A percentile compares a stretch with the other conserved stretches of the same genome.
Evolutionary conservation across 2,888 invertebrate genomes (phyloP).

Genomic region (Monopis laevigella): DNA sequence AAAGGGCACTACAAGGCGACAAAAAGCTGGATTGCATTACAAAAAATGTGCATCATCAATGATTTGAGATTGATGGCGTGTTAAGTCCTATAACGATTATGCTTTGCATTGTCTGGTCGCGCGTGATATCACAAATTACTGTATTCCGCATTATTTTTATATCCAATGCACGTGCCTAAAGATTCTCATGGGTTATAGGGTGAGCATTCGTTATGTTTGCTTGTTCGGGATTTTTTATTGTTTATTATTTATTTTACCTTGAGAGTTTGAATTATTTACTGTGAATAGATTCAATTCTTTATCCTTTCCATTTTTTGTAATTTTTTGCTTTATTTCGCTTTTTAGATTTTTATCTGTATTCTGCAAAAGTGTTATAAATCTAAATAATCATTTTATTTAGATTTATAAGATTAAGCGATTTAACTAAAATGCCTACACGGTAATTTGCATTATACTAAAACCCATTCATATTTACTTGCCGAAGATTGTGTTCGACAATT

Average conservation of each 20-base stretch:
- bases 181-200: background rate
- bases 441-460: no score
- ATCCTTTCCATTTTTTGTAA: background rate
- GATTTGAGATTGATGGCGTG: no score
- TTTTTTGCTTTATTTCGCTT: background rate
- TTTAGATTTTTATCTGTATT: background rate
- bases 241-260: background rate
- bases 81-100: no score
- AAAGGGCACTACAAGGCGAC: no score
- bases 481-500: no score
- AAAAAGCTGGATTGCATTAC: no score
- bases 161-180: background rate
- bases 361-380: background rate
- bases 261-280: background rate
- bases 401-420: no score
- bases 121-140: constrained; percentile 1
- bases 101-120: background rate
- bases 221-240: no score
- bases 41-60: no score
- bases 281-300: background rate
- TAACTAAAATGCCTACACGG: no score
- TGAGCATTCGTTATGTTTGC: background rate
- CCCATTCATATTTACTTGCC: no score
- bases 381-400: background rate
- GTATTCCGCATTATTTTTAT: constrained; percentile 3